Base-by-base conservation (phyloP, 64 coral and sea anemone species). In the Montipora sp. region DNA sequence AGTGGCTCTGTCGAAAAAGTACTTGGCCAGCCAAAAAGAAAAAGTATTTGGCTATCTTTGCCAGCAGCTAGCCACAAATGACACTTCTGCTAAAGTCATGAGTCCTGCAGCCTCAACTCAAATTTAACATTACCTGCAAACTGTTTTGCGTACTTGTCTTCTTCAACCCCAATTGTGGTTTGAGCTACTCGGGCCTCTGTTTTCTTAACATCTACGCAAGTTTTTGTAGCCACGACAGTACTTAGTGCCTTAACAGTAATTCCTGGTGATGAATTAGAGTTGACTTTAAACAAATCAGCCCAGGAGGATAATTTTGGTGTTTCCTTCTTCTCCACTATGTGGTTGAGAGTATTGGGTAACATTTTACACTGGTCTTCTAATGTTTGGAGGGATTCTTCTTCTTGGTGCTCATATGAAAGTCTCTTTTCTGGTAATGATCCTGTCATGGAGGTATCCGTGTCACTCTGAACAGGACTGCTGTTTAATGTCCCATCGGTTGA, bases 101-200 rank as follows among this genome's bases (percentile, higher is more conserved):
- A 3, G 7, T 57, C 11, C 53, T 57, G 11, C 53, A 36, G 36
- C 36, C 36, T 36, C 36, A 36, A 36, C 53, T 57, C 53, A 57
- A 57, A 3, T 12, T 12, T 16, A 63, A 16, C 51, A 1, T 75
- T 87, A 97, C 95, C 95, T 92, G 95, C 95, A 92, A 94, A 75
- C 71, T 78, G 83, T 68, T 69, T 83, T 5, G 95, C 95, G 81
- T 75, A 55, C 75, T 94, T 94, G 55, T 97, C 95, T 12, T 94
- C 89, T 6, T 91, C 92, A 51, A 97, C 71, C 19, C 43, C 13
- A 43, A 97, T 88, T 51, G 77, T 63, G 14, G 50, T 76, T 50
- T 90, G 69, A 3, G 61, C 48, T 47, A n/a, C 47, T 19, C 72
- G 75, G 72, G 94, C 92, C 77, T 75, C 89, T 69, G 81, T 49